phyloP scores from a whole-genome alignment of 2,797 vertebrate species.

The Amblyraja radiata region DNA sequence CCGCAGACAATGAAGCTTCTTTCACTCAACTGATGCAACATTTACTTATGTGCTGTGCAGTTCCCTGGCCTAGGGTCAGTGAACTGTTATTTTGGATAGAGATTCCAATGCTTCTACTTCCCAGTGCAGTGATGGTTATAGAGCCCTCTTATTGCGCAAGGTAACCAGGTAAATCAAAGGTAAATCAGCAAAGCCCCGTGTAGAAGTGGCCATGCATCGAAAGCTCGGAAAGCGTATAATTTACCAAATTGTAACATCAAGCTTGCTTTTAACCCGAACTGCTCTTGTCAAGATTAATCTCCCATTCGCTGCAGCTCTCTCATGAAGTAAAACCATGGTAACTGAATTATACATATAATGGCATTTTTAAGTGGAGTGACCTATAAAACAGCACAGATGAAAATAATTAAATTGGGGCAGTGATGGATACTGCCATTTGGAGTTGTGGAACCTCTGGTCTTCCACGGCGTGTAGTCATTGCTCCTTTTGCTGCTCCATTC shows the following conservation, averaged over 20 bases:
- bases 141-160: not conserved
- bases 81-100: not conserved
- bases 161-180: no score
- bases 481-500: not conserved
- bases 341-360: not conserved
- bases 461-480: not conserved
- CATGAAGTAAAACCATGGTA: not conserved
- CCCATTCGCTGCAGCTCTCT: not conserved
- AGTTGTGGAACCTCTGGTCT: not conserved
- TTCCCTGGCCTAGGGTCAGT: not conserved
- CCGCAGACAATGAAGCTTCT: not conserved
- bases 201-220: not conserved
- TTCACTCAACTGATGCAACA: not conserved
- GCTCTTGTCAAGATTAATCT: conserved; percentile 8
- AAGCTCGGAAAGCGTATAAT: not conserved
- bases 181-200: not conserved
- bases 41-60: not conserved
- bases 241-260: conserved; percentile 23
- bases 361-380: not conserved
- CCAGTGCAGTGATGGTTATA: not conserved
- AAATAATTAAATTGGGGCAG: not conserved
- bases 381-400: not conserved
- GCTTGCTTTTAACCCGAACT: conserved; percentile 6
- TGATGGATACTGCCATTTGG: not conserved
- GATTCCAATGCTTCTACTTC: not conserved